phyloP scores from a whole-genome alignment of 2,113 vertebrate species.

The Acanthochromis polyacanthus region DNA sequence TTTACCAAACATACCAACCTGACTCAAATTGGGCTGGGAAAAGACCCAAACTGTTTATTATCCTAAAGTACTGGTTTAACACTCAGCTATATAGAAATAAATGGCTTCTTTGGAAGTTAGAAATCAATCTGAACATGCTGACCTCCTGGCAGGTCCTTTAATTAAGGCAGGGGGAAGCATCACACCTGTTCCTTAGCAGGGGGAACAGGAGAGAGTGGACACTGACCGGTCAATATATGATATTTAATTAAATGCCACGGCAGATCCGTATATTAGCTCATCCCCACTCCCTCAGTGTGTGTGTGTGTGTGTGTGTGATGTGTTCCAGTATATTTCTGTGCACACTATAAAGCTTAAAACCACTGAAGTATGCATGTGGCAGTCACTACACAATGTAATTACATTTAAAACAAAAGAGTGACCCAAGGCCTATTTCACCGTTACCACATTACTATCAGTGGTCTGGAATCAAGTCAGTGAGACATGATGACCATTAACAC shows the following conservation, averaged over 20 bases:
- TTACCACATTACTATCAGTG: background rate
- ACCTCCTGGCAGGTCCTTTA: background rate
- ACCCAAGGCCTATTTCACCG: background rate
- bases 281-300: background rate
- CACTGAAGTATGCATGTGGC: background rate
- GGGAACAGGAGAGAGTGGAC: background rate
- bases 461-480: constrained; percentile 26
- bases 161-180: background rate
- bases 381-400: background rate
- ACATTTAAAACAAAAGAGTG: background rate
- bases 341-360: constrained; percentile 5
- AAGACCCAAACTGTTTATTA: background rate
- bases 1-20: background rate
- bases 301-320: background rate
- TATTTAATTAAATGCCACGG: constrained; percentile 11
- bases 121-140: constrained; percentile 19
- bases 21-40: background rate
- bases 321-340: background rate
- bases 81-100: background rate
- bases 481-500: constrained; percentile 25
- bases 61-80: constrained; percentile 15
- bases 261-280: background rate
- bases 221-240: background rate
- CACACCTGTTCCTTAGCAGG: background rate
- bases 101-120: background rate